phyloP scores from a whole-genome alignment of 2,888 invertebrate species.

The Ornithoptera alexandrae region DNA sequence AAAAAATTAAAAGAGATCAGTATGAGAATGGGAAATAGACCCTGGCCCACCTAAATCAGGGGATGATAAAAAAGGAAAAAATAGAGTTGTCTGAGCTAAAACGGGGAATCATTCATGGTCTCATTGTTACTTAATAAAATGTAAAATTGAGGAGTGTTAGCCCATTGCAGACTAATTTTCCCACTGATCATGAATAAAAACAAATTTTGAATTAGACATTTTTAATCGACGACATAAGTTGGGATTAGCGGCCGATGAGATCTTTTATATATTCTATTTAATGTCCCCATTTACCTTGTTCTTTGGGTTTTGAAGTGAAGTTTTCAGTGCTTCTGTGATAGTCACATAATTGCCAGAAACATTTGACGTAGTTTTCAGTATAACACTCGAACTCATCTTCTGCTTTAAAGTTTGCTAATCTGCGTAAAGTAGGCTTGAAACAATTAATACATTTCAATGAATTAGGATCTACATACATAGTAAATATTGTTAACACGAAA shows the following conservation, averaged over 20 bases:
- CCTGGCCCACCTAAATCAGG: too few relatives aligned
- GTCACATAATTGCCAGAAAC: slow-evolving; percentile 68
- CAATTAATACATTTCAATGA: slow-evolving; percentile 49
- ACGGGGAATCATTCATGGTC: too few relatives aligned
- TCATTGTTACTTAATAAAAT: too few relatives aligned
- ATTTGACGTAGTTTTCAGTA: slow-evolving; percentile 63
- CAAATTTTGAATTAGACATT: too few relatives aligned
- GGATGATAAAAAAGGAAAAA: too few relatives aligned
- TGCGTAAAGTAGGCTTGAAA: slow-evolving; percentile 46
- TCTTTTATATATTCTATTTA: background rate
- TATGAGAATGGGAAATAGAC: too few relatives aligned
- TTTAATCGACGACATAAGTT: too few relatives aligned
- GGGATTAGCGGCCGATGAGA: background rate
- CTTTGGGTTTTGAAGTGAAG: slow-evolving; percentile 37
- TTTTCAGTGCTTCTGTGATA: slow-evolving; percentile 51
- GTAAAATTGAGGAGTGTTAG: too few relatives aligned
- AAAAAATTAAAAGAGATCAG: too few relatives aligned
- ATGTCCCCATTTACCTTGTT: slow-evolving; percentile 35
- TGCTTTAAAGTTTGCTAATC: slow-evolving; percentile 51
- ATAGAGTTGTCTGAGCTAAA: too few relatives aligned
- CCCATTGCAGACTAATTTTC: too few relatives aligned
- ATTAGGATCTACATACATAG: slow-evolving; percentile 36
- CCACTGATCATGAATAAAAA: too few relatives aligned
- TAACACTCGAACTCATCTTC: slow-evolving; percentile 61
- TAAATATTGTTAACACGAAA: slow-evolving; percentile 39